Conservation (phyloP, 2,888 invertebrate genomes). For the Imbricaverruca yamaguchii region DNA sequence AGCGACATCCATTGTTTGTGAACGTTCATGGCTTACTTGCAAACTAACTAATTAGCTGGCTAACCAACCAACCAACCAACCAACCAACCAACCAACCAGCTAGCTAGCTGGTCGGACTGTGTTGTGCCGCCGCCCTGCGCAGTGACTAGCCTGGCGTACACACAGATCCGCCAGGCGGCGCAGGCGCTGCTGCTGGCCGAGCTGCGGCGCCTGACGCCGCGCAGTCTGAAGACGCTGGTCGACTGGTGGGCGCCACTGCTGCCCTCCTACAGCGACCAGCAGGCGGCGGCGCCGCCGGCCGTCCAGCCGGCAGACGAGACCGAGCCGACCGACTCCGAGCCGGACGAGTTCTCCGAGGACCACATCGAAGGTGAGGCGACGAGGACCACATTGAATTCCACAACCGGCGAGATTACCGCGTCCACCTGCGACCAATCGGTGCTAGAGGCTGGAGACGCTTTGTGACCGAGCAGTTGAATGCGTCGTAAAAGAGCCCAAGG, state of each 20-base stretch:
- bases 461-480: too few species aligned
- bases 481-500: too few species aligned
- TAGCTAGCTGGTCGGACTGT: too few species aligned
- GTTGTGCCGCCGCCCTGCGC: too few species aligned
- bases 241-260: constrained; percentile 95
- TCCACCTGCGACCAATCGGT: neutral
- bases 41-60: too few species aligned
- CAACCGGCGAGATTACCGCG: neutral
- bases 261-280: constrained; percentile 60
- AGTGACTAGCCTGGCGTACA: neutral
- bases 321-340: constrained; percentile 52
- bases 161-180: constrained; percentile 76
- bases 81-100: too few species aligned
- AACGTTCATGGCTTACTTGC: too few species aligned
- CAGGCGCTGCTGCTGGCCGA: constrained; percentile 93
- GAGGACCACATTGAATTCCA: constrained; percentile 59
- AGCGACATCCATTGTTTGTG: too few species aligned
- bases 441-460: too few species aligned
- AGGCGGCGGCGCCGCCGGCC: constrained; percentile 36
- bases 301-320: constrained; percentile 32
- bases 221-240: constrained; percentile 84
- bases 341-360: constrained; percentile 77
- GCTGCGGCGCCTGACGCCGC: constrained; percentile 74
- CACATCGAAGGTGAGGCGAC: constrained; percentile 55
- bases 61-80: too few species aligned